Base-by-base conservation (phyloP, 2,888 invertebrate genomes). In the Pterobdella sp. region DNA sequence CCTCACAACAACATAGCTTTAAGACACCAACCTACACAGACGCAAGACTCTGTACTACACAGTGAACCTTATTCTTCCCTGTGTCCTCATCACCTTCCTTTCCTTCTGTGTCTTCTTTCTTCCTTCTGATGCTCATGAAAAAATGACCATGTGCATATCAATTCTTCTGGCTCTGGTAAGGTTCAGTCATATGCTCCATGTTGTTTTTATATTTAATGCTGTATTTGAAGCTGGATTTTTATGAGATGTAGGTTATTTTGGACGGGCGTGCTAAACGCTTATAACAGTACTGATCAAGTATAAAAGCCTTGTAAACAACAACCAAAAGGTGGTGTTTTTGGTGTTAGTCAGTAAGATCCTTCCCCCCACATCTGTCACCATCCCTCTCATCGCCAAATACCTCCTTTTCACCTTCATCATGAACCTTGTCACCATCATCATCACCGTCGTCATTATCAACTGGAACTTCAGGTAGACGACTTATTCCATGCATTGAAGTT, bases 361-460 rank as follows among this genome's bases (percentile, higher is more conserved):
- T 79, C 98, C 98, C 76, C 98, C 98, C 72, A 97, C 96, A 0
- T 97, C 97, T 71, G 89, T 96, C 77, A 96, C 96, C 82, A 88
- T 99, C 81, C 98, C 98, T 73, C 89, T 98, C 76, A 97, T 99
- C 81, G 96, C 97, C 84, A 98, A 97, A 86, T 98, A 98, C 86
- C 74, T 74, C 36, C 74, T 74, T 65, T 97, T 98, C 86, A 98
- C 97, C 74, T 98, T 98, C 86, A 94, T 98, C 81, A 96, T 98
- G 96, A 98, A 98, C 86, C 96, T 97, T 76, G 93, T 97, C 82
- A 95, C 96, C 87, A 98, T 99, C 85, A 88, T 98, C 80, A 93
- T 97, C 73, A 98, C 96, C 60, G 97, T 98, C 77, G 90, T 98
- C 82, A 96, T 98, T 84, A 97, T 98, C 83, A 99, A 98, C 85